Evolutionary conservation across 1,140 invertebrate species (phyloP).

Genomic region (Oreohelix idahoensis): DNA sequence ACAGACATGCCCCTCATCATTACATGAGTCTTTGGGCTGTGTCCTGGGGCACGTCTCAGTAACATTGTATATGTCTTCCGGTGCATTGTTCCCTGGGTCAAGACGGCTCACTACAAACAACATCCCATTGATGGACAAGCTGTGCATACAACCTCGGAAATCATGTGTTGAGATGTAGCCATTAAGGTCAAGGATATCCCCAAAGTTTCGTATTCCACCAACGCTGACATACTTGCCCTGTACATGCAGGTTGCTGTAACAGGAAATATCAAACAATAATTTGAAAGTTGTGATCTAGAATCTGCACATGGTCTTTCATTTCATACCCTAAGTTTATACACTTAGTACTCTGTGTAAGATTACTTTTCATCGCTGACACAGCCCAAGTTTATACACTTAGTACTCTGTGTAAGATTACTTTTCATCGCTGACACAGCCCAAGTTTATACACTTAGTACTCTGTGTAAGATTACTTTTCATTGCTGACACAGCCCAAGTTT

Average conservation of each 20-base stretch:
- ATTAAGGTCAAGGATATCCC: slow-evolving; percentile 85
- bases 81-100: slow-evolving; percentile 28
- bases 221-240: slow-evolving; percentile 79
- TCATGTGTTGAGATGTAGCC: slow-evolving; percentile 92
- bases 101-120: slow-evolving; percentile 77
- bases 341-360: too few relatives aligned
- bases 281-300: too few relatives aligned
- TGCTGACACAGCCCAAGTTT: too few relatives aligned
- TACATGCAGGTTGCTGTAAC: background rate
- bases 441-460: too few relatives aligned
- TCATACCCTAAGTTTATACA: too few relatives aligned
- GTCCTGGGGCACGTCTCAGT: slow-evolving; percentile 22
- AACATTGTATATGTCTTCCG: background rate
- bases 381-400: too few relatives aligned
- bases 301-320: too few relatives aligned
- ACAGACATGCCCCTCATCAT: background rate
- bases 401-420: too few relatives aligned
- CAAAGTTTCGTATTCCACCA: slow-evolving; percentile 87
- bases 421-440: too few relatives aligned
- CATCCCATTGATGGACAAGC: slow-evolving; percentile 88
- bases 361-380: too few relatives aligned
- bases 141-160: slow-evolving; percentile 92
- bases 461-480: too few relatives aligned
- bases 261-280: background rate
- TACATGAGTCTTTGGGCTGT: slow-evolving; percentile 28